Percentiles rank a stretch among this genome's conserved stretches.
Conservation (phyloP, 2,888 invertebrate genomes). For the Andrena fulva region DNA sequence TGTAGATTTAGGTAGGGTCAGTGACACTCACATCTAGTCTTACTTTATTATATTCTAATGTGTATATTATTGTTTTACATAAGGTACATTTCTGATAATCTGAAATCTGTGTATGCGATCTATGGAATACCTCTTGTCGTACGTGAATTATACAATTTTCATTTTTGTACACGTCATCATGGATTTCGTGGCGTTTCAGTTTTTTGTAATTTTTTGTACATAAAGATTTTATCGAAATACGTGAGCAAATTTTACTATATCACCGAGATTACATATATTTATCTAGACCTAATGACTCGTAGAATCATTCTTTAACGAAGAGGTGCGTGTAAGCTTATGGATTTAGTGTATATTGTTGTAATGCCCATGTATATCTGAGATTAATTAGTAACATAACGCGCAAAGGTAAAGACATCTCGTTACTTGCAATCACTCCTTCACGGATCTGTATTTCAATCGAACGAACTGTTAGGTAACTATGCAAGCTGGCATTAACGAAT, state of each 20-base stretch:
- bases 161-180: conserved; percentile 66
- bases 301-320: conserved; percentile 59
- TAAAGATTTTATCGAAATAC: conserved; percentile 65
- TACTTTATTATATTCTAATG: conserved; percentile 74
- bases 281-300: conserved; percentile 52
- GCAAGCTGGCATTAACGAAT: conserved; percentile 41
- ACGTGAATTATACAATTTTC: conserved; percentile 58
- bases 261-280: conserved; percentile 53
- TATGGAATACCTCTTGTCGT: conserved; percentile 53
- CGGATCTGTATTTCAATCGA: conserved; percentile 44
- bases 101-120: conserved; percentile 60
- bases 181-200: conserved; percentile 63
- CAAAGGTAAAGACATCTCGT: conserved; percentile 65
- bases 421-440: conserved; percentile 49
- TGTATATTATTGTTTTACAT: conserved; percentile 70
- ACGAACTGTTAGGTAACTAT: conserved; percentile 38
- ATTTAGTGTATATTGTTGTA: conserved; percentile 73
- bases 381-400: conserved; percentile 71
- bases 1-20: conserved; percentile 73
- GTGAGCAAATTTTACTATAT: conserved; percentile 56
- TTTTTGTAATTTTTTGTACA: conserved; percentile 75
- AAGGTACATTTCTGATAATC: conserved; percentile 61
- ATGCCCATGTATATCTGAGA: conserved; percentile 72
- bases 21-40: conserved; percentile 78
- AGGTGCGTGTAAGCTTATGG: conserved; percentile 60